A percentile compares a stretch with the other conserved stretches of the same genome.
These are phyloP conservation scores for Melanogrammus aeglefinus DNA, from an alignment of 2,797 vertebrate genomes.

Conservation along the genomic window DNA sequence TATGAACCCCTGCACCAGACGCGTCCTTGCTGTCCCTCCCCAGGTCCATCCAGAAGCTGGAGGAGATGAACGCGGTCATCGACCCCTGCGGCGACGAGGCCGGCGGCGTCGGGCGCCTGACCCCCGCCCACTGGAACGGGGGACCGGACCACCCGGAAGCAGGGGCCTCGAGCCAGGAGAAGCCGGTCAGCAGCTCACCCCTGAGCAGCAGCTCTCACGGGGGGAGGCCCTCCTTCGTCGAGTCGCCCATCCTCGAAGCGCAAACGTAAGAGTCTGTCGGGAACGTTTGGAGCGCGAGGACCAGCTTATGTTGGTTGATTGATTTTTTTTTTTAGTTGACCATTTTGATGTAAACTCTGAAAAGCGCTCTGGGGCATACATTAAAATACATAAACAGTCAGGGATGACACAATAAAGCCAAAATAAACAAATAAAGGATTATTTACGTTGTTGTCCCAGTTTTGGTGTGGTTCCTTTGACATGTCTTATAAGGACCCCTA, in stretches of 20 bases:
- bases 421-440: too few relatives aligned
- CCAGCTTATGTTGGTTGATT: too few relatives aligned
- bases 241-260: slow-evolving; percentile 80
- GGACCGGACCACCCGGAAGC: slow-evolving; percentile 57
- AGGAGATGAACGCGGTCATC: slow-evolving; percentile 92
- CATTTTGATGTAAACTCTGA: too few relatives aligned
- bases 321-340: too few relatives aligned
- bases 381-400: too few relatives aligned
- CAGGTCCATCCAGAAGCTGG: slow-evolving; percentile 95
- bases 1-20: not conserved
- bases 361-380: too few relatives aligned
- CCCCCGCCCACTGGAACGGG: slow-evolving; percentile 77
- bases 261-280: slow-evolving; percentile 68
- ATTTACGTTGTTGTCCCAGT: not conserved
- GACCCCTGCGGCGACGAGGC: slow-evolving; percentile 86
- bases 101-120: slow-evolving; percentile 68
- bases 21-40: slow-evolving; percentile 1
- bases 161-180: slow-evolving; percentile 37
- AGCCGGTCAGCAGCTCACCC: slow-evolving; percentile 81
- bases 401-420: too few relatives aligned
- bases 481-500: too few relatives aligned
- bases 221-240: slow-evolving; percentile 77
- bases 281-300: not conserved
- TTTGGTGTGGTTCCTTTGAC: not conserved
- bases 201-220: slow-evolving; percentile 63